Base-by-base conservation (phyloP, 2,888 invertebrate genomes). In the Mongoloraphidia duomilia region DNA sequence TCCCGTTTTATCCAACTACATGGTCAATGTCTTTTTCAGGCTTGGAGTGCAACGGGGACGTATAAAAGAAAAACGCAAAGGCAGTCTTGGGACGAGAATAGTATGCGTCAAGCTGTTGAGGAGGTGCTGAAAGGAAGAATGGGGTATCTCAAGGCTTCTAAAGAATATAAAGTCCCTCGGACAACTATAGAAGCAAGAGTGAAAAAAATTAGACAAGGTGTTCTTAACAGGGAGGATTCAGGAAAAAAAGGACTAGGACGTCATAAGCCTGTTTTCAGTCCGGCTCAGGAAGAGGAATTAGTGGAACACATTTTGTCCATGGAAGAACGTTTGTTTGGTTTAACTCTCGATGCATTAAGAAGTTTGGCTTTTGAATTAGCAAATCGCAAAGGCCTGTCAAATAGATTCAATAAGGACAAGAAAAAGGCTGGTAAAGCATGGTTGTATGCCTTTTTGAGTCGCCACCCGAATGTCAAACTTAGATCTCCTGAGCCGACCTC, bases 71-170 rank as follows among this genome's bases (percentile, higher is more conserved):
- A n/a, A n/a, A n/a, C n/a, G n/a, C n/a, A 41, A 12, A 41, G 12
- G 41, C 41, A 41, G 41, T 41, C 42, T 38, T 46, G 46, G 38
- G 39, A 46, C 38, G 38, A 46, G 38, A 9, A 39, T 17, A 9
- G 38, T 39, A 46, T 36, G 36, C 14, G 38, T 6, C 8, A 39
- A 39, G 38, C 12, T 14, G 38, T 38, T 41, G 38, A 46, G 38
- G 33, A 11, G 51, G 46, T 12, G 51, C 17, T 50, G 35, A 37
- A 50, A 47, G 48, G 50, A 48, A 50, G 13, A 47, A 50, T 50
- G 38, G 48, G 50, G 34, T 50, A 48, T 35, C 44, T 48, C 17
- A 49, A 48, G 38, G 42, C 47, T 26, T 50, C 48, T 17, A 50
- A 50, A 48, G 37, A 43, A 39, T 48, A 14, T 40, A 44, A 17